phyloP scores from a whole-genome alignment of 2,797 vertebrate species.

The Xiphophorus birchmanni region DNA sequence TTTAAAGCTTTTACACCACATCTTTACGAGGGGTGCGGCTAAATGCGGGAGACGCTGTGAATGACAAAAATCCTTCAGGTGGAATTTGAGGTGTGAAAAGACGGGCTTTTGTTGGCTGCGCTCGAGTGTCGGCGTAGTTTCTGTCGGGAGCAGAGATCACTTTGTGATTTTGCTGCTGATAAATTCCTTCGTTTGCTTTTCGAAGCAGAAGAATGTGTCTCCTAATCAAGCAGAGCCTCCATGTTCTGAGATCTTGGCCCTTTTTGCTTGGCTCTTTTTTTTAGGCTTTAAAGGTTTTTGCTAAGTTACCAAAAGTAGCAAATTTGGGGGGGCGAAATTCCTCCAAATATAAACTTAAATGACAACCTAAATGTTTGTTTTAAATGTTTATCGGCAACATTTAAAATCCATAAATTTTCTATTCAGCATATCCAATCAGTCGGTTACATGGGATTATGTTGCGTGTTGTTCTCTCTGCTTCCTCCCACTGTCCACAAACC shows the following conservation, averaged over 20 bases:
- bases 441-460: background rate
- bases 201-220: constrained; percentile 2
- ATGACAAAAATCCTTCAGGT: background rate
- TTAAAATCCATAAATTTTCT: background rate
- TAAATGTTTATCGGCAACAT: background rate
- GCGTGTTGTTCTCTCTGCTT: background rate
- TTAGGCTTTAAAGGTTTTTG: constrained; percentile 1
- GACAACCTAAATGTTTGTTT: background rate
- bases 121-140: background rate
- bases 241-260: constrained; percentile 23
- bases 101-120: background rate
- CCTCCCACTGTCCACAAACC: background rate
- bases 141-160: background rate
- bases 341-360: background rate
- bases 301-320: background rate
- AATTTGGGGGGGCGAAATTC: background rate
- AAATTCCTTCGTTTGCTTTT: constrained; percentile 23
- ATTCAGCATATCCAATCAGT: background rate
- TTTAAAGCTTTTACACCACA: background rate
- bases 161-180: constrained; percentile 10
- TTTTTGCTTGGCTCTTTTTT: background rate
- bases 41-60: background rate
- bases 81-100: background rate
- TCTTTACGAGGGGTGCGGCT: background rate
- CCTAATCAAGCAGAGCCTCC: background rate